Evolutionary conservation across 2,888 invertebrate species (phyloP), one percentile per base, ranked within the genome.

Genomic region (Tetropium fuscum): DNA sequence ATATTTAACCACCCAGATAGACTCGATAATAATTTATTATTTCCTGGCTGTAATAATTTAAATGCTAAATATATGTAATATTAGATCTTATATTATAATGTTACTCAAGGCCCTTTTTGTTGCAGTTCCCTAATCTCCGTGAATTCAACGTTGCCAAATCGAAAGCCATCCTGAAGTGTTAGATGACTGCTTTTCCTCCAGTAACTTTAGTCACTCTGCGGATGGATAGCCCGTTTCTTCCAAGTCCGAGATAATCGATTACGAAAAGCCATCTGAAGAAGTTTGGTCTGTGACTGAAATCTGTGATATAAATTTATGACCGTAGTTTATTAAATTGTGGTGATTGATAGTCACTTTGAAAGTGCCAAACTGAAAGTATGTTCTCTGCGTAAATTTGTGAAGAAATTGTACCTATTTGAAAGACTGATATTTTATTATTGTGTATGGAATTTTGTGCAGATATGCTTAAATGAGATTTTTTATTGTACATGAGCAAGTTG

Each of bases 111-210:
- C 16, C 36, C 25, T 41, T 53, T 63, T 60, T 64, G 55, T 69
- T 69, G 7, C 64, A 69, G 66, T 47, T 25, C 54, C 55, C 41
- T 47, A 66, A 61, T 60, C 57, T 68, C 70, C 73, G 73, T 73
- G 74, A 74, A 74, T 73, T 73, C 74, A 62, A 56, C 58, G 72
- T 73, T 74, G 74, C 74, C 74, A 74, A 72, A 72, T 56, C 48
- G 49, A 60, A 60, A 53, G 44, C 63, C 58, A 64, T 61, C 56
- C 58, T 58, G 36, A 58, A 53, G 57, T 51, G 38, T 48, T 44
- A 36, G 48, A 59, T 34, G 59, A 61, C 58, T 58, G 60, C 49
- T 57, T 57, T 43, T 64, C 59, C 54, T 64, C 60, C 58, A 53
- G 61, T 51, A 61, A 34, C 15, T 16, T 54, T 60, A 59, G 57